These are phyloP conservation scores for Daktulosphaira vitifoliae DNA, from an alignment of 1,140 invertebrate species.

Conservation along the genomic window DNA sequence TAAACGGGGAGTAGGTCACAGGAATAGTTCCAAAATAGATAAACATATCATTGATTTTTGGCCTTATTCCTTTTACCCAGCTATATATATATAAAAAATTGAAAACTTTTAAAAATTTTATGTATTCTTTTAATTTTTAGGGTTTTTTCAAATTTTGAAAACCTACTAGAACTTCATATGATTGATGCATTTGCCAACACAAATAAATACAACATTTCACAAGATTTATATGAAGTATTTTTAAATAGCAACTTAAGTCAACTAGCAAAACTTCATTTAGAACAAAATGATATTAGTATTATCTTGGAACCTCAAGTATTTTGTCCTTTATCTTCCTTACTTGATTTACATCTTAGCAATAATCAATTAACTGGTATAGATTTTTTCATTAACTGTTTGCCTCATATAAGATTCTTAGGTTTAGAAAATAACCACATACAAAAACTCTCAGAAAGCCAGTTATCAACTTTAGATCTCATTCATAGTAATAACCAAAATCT, in stretches of 20 bases:
- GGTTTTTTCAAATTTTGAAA: constrained; percentile 68
- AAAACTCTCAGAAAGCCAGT: constrained; percentile 50
- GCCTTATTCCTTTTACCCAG: too few species aligned
- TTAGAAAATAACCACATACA: constrained; percentile 60
- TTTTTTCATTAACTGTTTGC: constrained; percentile 59
- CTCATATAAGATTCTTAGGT: constrained; percentile 59
- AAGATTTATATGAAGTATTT: constrained; percentile 58
- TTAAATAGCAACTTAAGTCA: constrained; percentile 57
- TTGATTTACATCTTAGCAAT: constrained; percentile 60
- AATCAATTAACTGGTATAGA: constrained; percentile 53
- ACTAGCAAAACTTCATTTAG: constrained; percentile 63
- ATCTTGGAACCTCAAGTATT: constrained; percentile 59
- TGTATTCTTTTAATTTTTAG: constrained; percentile 44
- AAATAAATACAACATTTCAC: constrained; percentile 46
- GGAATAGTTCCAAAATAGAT: too few species aligned
- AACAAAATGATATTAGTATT: constrained; percentile 65
- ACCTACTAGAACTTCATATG: constrained; percentile 61
- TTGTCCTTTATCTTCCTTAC: constrained; percentile 57
- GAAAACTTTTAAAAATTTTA: too few species aligned
- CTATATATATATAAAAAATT: too few species aligned
- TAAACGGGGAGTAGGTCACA: too few species aligned
- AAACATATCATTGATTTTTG: too few species aligned
- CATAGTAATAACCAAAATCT: constrained; percentile 49
- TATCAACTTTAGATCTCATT: constrained; percentile 52
- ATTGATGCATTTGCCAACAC: constrained; percentile 64